These are phyloP conservation scores for Aspiorhynchus laticeps DNA, from an alignment of 2,113 vertebrate species.

Conservation along the genomic window DNA sequence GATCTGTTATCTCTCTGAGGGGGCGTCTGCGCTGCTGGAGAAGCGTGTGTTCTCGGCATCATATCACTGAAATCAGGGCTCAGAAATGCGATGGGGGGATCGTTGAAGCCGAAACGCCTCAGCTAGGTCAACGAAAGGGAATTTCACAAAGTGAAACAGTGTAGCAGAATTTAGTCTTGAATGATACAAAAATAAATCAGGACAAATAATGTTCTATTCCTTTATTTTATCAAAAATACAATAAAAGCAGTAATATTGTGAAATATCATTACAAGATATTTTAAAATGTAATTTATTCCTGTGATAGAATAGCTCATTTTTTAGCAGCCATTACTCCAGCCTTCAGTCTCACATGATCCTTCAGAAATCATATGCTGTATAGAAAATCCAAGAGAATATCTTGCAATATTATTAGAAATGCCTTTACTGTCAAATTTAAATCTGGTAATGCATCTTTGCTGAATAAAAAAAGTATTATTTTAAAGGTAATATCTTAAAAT, in stretches of 20 bases:
- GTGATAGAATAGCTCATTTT: background rate
- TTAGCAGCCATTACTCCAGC: background rate
- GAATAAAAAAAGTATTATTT: background rate
- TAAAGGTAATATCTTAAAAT: background rate
- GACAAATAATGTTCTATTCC: background rate
- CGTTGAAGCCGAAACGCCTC: background rate
- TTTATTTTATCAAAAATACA: background rate
- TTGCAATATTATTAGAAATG: background rate
- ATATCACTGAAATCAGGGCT: background rate
- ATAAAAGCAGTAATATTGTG: background rate
- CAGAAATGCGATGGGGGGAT: background rate
- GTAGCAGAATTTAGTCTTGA: background rate
- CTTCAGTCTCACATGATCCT: background rate
- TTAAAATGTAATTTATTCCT: background rate
- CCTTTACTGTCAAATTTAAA: background rate
- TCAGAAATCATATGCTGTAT: background rate
- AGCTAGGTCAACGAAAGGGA: background rate
- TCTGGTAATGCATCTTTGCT: background rate
- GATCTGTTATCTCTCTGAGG: constrained; percentile 24
- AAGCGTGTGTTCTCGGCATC: background rate
- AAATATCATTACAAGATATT: background rate
- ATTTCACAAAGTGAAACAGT: background rate
- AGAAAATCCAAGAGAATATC: too few relatives aligned
- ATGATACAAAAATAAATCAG: background rate
- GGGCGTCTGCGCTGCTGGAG: background rate